Evolutionary conservation across 2,888 invertebrate genomes (phyloP).

Genomic region (Ischnura elegans): DNA sequence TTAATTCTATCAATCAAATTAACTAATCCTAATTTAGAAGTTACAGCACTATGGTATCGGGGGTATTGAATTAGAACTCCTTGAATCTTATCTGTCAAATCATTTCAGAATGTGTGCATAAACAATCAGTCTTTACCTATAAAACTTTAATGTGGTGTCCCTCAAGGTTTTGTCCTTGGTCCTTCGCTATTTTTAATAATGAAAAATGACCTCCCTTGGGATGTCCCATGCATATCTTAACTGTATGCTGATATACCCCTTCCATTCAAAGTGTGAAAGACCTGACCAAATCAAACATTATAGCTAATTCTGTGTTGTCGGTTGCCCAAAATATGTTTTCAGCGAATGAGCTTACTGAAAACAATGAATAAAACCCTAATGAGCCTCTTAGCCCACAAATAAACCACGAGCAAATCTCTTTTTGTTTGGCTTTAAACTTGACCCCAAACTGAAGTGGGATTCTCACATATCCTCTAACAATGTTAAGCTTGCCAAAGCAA

Average conservation of each 20-base stretch:
- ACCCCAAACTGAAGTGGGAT: background rate
- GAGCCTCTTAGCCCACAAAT: background rate
- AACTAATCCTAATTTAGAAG: too few relatives aligned
- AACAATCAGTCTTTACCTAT: background rate
- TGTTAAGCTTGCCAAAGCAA: background rate
- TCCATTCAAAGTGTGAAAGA: too few relatives aligned
- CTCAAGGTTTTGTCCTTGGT: background rate
- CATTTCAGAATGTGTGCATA: background rate
- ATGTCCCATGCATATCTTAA: too few relatives aligned
- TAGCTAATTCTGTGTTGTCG: background rate
- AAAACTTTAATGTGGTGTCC: background rate
- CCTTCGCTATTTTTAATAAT: background rate
- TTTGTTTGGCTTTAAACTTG: background rate
- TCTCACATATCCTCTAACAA: background rate
- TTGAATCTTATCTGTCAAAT: background rate
- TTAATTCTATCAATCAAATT: too few relatives aligned
- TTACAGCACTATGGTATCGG: too few relatives aligned
- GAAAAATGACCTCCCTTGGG: too few relatives aligned
- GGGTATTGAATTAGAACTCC: too few relatives aligned
- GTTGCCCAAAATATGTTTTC: background rate
- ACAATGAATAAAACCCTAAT: background rate
- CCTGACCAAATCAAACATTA: background rate
- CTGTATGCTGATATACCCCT: too few relatives aligned
- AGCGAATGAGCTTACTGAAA: background rate
- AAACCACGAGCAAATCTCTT: background rate